Evolutionary conservation across 1,140 invertebrate species (phyloP), one percentile per base, ranked within the genome.

Genomic region (Musca vetustissima): DNA sequence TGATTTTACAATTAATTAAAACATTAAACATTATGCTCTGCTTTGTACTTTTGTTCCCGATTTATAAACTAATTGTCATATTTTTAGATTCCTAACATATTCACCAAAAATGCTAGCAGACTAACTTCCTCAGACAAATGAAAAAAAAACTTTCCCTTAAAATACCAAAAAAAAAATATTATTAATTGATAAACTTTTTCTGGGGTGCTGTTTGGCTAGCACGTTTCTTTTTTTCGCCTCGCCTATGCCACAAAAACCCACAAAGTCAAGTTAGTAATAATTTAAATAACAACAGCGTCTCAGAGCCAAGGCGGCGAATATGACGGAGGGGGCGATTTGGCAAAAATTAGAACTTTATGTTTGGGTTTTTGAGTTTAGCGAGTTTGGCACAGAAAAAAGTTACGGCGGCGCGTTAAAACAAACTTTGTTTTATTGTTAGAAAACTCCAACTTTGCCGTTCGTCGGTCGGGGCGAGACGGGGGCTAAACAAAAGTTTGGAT

Each of bases 211-310:
- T 66, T 66, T 4, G 17, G 4, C n/a, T 61, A n/a, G 11, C 48
- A 53, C 13, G 9, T 64, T 59, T 68, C 49, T 25, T 14, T 36
- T 28, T 14, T 24, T 67, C 50, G 55, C 11, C 25, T 61, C 9
- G 11, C 32, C n/a, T 15, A 32, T 67, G 43, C 28, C 15, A 36
- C 57, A n/a, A 24, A 49, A 13, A 43, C 15, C 24, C 36, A 24
- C 28, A 36, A n/a, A 25, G 32, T n/a, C 57, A 49, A 49, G 36
- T 69, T 67, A 53, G 70, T 71, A 70, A 70, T 75, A 73, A 75
- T 75, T 75, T 75, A 73, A 75, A 71, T 70, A 73, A 73, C 72
- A 74, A 76, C 74, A 74, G 69, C 70, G 69, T 73, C 24, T 25
- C 48, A 15, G 6, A 3, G 28, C 28, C 28, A 32, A 32, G 28